Evolutionary conservation across 2,113 vertebrate species (phyloP), one percentile per base, ranked within the genome.

Genomic region (Peromyscus leucopus): DNA sequence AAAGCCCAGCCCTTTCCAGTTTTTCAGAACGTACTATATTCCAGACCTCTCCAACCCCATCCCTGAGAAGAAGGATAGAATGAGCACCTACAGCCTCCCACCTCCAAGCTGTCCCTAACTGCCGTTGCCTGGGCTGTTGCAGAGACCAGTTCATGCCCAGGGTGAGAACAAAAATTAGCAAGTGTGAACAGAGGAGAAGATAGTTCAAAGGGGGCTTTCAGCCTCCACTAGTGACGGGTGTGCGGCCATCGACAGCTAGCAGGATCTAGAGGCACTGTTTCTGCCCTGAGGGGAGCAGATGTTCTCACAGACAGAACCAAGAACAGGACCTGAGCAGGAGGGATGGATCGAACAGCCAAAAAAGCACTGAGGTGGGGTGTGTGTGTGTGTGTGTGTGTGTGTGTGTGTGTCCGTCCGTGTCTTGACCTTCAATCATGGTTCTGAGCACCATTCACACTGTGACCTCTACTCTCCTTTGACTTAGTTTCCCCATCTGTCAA

Each of bases 231-330:
- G 59, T 48, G 26, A 75, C 92, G 57, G 67, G 51, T 33, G 26
- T 55, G 24, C 91, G 85, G 94, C 96, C 67, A 90, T 72, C 22
- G 74, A 84, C 42, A 90, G 90, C 90, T 86, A 76, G 94, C 74
- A 57, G 48, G 69, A 39, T 83, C 87, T 22, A 72, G 88, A 95
- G 82, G 55, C 2, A 0, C n/a, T 48, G 51, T 36, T 75, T n/a
- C 13, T 57, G 42, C 78, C 36, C 76, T 9, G 33, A 8, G 72
- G 17, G 84, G 72, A 89, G 21, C 13, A 2, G 79, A 39, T 87
- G 28, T 84, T 93, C 91, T 79, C 55, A 74, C 1, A 39, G 80
- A 55, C 63, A 46, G 75, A 74, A 69, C 85, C 67, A 91, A 80
- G 90, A 83, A n/a, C 67, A 88, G 39, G 13, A 28, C 48, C 46